Evolutionary conservation across 2,888 invertebrate genomes (phyloP), one percentile per base, ranked within the genome.

Genomic region (Noctuana brunneofusca): DNA sequence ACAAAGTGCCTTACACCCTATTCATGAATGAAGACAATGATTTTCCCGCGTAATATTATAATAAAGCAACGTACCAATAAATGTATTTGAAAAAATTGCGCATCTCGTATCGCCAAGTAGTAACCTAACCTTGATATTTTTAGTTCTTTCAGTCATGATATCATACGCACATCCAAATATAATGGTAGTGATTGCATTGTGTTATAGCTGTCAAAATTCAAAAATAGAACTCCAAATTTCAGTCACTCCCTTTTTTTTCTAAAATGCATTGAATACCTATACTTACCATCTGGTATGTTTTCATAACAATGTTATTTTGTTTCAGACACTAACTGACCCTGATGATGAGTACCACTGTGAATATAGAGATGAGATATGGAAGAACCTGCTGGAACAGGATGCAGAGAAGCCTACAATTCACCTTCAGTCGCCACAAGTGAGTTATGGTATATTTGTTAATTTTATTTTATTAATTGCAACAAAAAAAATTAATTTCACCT

Each of bases 391-490:
- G 65, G 84, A 85, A 71, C 89, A 89, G 69, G 90, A 91, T 64
- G 79, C 84, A 0, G 78, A 85, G 55, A 89, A 84, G 63, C 85
- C 85, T 0, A 83, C 77, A 1, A 89, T 92, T 50, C 86, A 85
- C 58, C 79, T 91, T n/a, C 89, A 87, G 63, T 92, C 92, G 67
- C 92, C 92, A 65, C 92, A 92, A 82, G 92, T 92, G 75, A 68
- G 64, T 63, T 3, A 38, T 35, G 32, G 35, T 57, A 32, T 41
- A 41, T 41, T 38, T 38, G 5, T 38, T 38, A 38, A 11, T 14
- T 38, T 38, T 35, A n/a, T 35, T n/a, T 35, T 3, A 35, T 35
- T 12, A n/a, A 35, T n/a, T 35, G 3, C 27, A 27, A 27, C 27
- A 27, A 4, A 24, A 6, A 6, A 6, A 6, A 6, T 27, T 27